Evolutionary conservation across 2,888 invertebrate species (phyloP), one percentile per base, ranked within the genome.

Genomic region (Orthosia gothica): DNA sequence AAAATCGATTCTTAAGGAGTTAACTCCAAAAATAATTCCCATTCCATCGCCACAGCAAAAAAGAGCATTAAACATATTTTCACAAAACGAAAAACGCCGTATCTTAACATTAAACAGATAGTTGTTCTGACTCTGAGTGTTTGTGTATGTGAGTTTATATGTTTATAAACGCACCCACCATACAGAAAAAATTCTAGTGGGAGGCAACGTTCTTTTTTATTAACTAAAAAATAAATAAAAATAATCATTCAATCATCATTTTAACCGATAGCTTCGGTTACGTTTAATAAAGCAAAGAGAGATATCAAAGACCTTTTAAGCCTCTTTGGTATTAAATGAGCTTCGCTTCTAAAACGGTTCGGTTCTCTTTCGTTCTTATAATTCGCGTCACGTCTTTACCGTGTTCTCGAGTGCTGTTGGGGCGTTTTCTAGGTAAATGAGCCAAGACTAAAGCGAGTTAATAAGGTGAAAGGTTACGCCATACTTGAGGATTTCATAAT

Each of bases 391-490:
- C 69, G 76, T 67, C 66, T 32, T 71, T 59, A 67, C 32, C 50
- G 47, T 61, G n/a, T 52, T 58, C 70, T 69, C 40, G 47, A 66
- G 45, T 49, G 32, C 13, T 32, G 32, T 59, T 79, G n/a, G 15
- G 13, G 49, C 73, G 49, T 59, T 65, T 78, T 73, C 20, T 70
- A 68, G 70, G 66, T 66, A 73, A 83, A 84, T 84, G 73, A 78
- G 66, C 64, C 50, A 62, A 65, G 58, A 57, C 59, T 62, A 32
- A 64, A 63, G 69, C 47, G 32, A 81, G 67, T 63, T 81, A 67
- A 67, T 78, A 74, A 71, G 57, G 55, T 13, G 16, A 69, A 59
- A 45, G 32, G 23, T 54, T 49, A 23, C 40, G 12, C 40, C n/a
- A 45, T 45, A n/a, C 23, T 32, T 12, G 12, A 26, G 45, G 23